phyloP scores from a whole-genome alignment of 2,888 invertebrate genomes.

The Drosophila emarginata region DNA sequence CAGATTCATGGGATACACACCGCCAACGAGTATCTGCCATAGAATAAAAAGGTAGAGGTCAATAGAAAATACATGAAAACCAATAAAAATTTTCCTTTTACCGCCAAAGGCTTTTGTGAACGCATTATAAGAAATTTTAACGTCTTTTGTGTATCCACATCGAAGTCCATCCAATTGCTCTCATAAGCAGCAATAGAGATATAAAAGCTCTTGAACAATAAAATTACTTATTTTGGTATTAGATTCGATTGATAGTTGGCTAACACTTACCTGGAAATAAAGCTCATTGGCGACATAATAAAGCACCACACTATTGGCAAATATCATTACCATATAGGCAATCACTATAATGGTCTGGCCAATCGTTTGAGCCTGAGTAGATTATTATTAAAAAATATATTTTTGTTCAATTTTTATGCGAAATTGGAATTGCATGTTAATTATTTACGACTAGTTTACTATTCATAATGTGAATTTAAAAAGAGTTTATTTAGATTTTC shows the following conservation, averaged over 20 bases:
- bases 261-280: conserved; percentile 58
- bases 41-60: conserved; percentile 21
- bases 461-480: too few species aligned
- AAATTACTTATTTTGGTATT: not conserved
- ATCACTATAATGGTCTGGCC: conserved; percentile 67
- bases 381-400: too few species aligned
- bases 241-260: not conserved
- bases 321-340: conserved; percentile 74
- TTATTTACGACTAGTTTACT: not conserved
- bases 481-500: too few species aligned
- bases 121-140: conserved; percentile 72
- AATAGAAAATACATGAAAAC: conserved; percentile 15
- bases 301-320: conserved; percentile 69
- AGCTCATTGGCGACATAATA: conserved; percentile 78
- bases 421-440: too few species aligned
- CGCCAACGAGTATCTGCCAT: conserved; percentile 70
- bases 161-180: conserved; percentile 73
- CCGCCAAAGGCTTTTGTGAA: conserved; percentile 71
- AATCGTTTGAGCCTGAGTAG: conserved; percentile 61
- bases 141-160: conserved; percentile 64
- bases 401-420: too few species aligned
- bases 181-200: conserved; percentile 74
- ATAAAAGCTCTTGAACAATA: conserved; percentile 55
- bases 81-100: conserved; percentile 40
- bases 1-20: conserved; percentile 77